Base-by-base conservation (phyloP, 30 jellyfish, hydroid and myxozoan species). In the Hydractinia symbiolongicarpus region DNA sequence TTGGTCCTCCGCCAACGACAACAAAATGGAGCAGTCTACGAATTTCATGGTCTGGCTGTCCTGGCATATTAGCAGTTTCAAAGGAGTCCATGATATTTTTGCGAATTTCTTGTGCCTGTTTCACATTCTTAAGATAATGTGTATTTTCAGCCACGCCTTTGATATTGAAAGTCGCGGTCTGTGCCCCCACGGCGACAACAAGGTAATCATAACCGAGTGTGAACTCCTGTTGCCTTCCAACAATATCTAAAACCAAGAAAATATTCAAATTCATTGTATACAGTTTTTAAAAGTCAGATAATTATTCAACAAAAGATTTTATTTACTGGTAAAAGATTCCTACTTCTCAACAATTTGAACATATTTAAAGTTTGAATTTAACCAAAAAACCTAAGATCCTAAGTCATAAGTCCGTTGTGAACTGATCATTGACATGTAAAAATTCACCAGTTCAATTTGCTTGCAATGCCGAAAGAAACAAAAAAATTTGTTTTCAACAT, bases 1-100 rank as follows among this genome's bases (percentile, higher is more conserved):
- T 90, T 30, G 97, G 97, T 4, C 97, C 97, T 49, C 95, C 97
- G 20, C 97, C 97, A 74, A 90, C 97, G 55, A 90, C 97, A 67
- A 90, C 97, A 72, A 90, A 90, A 90, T 85, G 94, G 56, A 90
- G 76, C 67, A 90, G 88, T 54, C 97, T 57, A n/a, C 79, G 53
- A 17, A 85, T 66, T 83, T 90, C 97, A 40, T 83, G 83, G 58
- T 81, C 90, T 5, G 86, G 81, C 21, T 85, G 97, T 30, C 95
- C 97, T 9, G 97, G 97, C 68, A 86, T 78, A 9, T 89, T 90
- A 10, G 97, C 97, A 52, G 97, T 78, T 79, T 90, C 97, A 67
- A 90, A 80, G 51, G 91, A 86, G 66, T 90, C 97, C 86, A 90
- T 78, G 19, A 90, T 82, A 50, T 90, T 82, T 70, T 70, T 76